Evolutionary conservation across 2,113 vertebrate species (phyloP), one percentile per base, ranked within the genome.

Genomic region (Zingel zingel): DNA sequence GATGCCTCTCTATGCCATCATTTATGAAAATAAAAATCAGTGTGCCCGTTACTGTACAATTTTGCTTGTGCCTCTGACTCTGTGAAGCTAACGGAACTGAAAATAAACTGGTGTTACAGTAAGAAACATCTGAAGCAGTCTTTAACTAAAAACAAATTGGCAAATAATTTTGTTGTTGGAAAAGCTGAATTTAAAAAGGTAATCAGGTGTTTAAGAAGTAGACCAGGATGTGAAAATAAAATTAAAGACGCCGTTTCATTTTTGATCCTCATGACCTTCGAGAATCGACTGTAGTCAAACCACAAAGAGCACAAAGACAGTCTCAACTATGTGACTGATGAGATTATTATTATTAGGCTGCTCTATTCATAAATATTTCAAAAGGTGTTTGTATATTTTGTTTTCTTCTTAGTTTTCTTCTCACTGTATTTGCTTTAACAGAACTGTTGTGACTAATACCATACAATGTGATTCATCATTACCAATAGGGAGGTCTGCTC

Each of bases 381-480:
- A 39, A 62, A 25, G 56, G 8, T 4, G 7, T 66, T 51, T 61
- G 27, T 19, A 47, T 77, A 43, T 47, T 12, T 21, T 1, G 10
- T 27, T 74, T 79, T 47, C 25, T 1, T 39, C n/a, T 33, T 43
- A 33, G 18, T 72, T 79, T 51, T 64, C 7, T 23, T 65, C 36
- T 65, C n/a, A 0, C 15, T 58, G 3, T 15, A 69, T 83, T 83
- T 68, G 21, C 45, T 61, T 33, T 39, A 27, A 70, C 48, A 59
- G 33, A 59, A 39, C 67, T 59, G 57, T 54, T 80, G 15, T 59
- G 59, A 70, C 66, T 75, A 33, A 19, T 11, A 2, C 78, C 27
- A 19, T 15, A 33, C 51, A 66, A 9, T 15, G 47, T 48, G 74
- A 81, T 89, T 78, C 39, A 78, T 86, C 70, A 64, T 84, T 65